These are phyloP conservation scores for Prunella himalayana DNA, from an alignment of 2,113 vertebrate species.

Conservation along the genomic window DNA sequence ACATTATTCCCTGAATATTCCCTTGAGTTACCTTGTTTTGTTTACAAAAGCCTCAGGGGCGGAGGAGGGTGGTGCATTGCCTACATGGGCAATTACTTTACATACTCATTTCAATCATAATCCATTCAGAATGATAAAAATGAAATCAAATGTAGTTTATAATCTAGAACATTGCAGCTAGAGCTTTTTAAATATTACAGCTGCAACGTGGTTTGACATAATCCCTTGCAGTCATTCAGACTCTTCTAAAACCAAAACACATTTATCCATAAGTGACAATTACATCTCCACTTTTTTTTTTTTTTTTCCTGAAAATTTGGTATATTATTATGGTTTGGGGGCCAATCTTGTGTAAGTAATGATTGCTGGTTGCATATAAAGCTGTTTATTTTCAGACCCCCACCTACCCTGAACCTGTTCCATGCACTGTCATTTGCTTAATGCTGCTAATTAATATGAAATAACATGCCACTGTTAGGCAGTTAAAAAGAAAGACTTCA, in stretches of 20 bases:
- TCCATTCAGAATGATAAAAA: slow-evolving; percentile 62
- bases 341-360: background rate
- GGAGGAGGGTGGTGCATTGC: slow-evolving; percentile 31
- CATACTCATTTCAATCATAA: slow-evolving; percentile 66
- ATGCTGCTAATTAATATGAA: background rate
- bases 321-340: background rate
- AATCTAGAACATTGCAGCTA: slow-evolving; percentile 51
- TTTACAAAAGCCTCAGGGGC: slow-evolving; percentile 19
- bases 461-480: background rate
- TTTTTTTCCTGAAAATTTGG: background rate
- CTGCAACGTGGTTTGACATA: slow-evolving; percentile 43
- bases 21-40: slow-evolving; percentile 54
- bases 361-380: background rate
- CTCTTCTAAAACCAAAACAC: slow-evolving; percentile 48
- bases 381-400: background rate
- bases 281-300: slow-evolving; percentile 2
- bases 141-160: slow-evolving; percentile 61
- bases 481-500: background rate
- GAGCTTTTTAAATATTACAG: slow-evolving; percentile 59
- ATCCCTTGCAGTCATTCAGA: slow-evolving; percentile 29
- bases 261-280: slow-evolving; percentile 52
- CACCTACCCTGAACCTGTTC: slow-evolving; percentile 4
- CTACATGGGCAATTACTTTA: slow-evolving; percentile 53
- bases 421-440: background rate
- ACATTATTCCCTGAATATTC: slow-evolving; percentile 37